Evolutionary conservation across 2,888 invertebrate genomes (phyloP).

Genomic region (Cerastoderma edule): DNA sequence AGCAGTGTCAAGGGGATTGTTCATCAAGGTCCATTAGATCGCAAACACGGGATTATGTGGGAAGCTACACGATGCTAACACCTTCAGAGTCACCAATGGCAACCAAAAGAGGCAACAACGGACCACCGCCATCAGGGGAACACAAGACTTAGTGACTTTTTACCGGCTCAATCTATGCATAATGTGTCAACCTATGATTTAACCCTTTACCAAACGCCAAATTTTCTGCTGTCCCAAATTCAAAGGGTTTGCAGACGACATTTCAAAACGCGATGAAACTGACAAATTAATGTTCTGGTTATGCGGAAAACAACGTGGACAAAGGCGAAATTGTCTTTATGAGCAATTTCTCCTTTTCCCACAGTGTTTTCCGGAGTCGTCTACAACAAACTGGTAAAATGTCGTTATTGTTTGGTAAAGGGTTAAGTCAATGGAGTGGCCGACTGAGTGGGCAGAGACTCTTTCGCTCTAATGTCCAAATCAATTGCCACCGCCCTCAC

Average conservation of each 20-base stretch:
- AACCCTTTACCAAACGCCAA: not conserved
- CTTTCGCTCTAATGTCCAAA: no score
- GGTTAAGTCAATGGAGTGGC: not conserved
- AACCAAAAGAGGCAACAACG: no score
- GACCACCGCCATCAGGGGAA: no score
- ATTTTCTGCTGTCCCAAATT: not conserved
- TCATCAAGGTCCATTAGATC: conserved; percentile 4
- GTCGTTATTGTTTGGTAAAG: not conserved
- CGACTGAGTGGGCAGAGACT: no score
- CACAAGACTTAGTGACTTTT: no score
- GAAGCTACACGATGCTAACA: not conserved
- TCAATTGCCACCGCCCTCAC: no score
- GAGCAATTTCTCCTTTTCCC: not conserved
- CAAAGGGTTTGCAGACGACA: not conserved
- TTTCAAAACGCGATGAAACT: not conserved
- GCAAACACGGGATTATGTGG: not conserved
- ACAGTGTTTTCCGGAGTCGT: not conserved
- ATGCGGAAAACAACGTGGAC: not conserved
- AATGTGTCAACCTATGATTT: conserved; percentile 5
- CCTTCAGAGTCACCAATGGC: not conserved
- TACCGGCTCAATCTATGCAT: no score
- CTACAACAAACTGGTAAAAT: no score
- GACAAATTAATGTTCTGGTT: not conserved
- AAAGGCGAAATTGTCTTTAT: not conserved
- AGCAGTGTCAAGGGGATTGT: no score